A percentile compares a stretch with the other conserved stretches of the same genome.
Evolutionary conservation across 2,113 vertebrate species (phyloP).

Genomic region (Limanda limanda): DNA sequence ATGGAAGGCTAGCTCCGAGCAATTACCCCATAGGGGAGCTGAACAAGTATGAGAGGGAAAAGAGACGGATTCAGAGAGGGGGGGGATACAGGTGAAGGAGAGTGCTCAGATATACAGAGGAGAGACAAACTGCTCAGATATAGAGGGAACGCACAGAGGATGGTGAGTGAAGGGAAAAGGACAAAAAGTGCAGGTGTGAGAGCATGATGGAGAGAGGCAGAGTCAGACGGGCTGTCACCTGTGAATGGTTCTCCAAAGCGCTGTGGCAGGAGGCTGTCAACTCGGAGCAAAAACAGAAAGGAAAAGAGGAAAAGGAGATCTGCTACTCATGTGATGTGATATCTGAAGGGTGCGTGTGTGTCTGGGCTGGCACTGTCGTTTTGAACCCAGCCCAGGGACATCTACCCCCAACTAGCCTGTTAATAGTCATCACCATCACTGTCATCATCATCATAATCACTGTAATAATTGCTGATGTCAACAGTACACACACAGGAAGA

Average conservation of each 20-base stretch:
- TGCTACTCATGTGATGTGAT: constrained; percentile 60
- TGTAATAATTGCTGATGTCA: constrained; percentile 60
- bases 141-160: neutral
- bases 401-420: constrained; percentile 54
- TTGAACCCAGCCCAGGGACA: constrained; percentile 60
- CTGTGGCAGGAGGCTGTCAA: constrained; percentile 64
- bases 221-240: constrained; percentile 64
- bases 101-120: constrained; percentile 51
- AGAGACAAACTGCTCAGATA: constrained; percentile 51
- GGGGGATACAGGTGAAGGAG: constrained; percentile 71
- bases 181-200: constrained; percentile 39
- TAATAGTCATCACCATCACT: constrained; percentile 74
- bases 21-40: constrained; percentile 74
- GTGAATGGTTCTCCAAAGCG: constrained; percentile 60
- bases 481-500: constrained; percentile 31
- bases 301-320: constrained; percentile 57
- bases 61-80: constrained; percentile 43
- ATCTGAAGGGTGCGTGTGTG: constrained; percentile 23
- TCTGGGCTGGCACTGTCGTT: constrained; percentile 43
- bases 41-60: constrained; percentile 42
- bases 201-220: constrained; percentile 47
- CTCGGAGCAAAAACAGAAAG: constrained; percentile 47
- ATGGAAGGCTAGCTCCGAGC: constrained; percentile 68
- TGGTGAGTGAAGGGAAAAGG: constrained; percentile 36
- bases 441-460: constrained; percentile 63